These are phyloP conservation scores for Desmophyllum pertusum DNA, from an alignment of 92 coral and sea anemone genomes.

Conservation along the genomic window DNA sequence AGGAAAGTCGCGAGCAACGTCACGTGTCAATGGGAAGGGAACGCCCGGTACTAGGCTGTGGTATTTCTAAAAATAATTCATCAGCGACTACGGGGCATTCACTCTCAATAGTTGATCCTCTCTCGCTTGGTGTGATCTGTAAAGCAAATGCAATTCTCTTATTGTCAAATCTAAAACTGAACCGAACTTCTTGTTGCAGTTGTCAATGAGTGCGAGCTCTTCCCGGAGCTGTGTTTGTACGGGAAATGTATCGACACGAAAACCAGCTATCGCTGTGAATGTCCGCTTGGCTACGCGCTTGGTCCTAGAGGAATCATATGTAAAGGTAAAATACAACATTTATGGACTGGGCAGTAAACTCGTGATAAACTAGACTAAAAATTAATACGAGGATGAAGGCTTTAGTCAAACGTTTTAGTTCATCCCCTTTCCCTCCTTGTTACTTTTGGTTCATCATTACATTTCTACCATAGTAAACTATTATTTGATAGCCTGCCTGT, in stretches of 20 bases:
- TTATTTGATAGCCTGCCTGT: no score
- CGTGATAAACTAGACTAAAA: background rate
- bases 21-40: no score
- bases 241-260: slow-evolving; percentile 81
- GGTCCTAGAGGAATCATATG: slow-evolving; percentile 66
- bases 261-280: slow-evolving; percentile 77
- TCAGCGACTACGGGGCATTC: background rate
- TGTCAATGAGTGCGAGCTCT: slow-evolving; percentile 77
- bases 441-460: no score
- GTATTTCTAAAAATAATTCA: no score
- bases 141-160: background rate
- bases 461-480: no score
- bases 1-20: no score
- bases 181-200: slow-evolving; percentile 41
- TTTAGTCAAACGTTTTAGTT: background rate
- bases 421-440: no score
- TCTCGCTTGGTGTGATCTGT: background rate
- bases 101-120: background rate
- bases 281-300: slow-evolving; percentile 73
- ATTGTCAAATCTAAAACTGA: no score
- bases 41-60: no score
- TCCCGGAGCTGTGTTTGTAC: slow-evolving; percentile 86
- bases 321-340: slow-evolving; percentile 63
- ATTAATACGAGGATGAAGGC: no score
- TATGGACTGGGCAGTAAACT: background rate